phyloP scores from a whole-genome alignment of 1,140 invertebrate species.

The Chironomus tepperi region DNA sequence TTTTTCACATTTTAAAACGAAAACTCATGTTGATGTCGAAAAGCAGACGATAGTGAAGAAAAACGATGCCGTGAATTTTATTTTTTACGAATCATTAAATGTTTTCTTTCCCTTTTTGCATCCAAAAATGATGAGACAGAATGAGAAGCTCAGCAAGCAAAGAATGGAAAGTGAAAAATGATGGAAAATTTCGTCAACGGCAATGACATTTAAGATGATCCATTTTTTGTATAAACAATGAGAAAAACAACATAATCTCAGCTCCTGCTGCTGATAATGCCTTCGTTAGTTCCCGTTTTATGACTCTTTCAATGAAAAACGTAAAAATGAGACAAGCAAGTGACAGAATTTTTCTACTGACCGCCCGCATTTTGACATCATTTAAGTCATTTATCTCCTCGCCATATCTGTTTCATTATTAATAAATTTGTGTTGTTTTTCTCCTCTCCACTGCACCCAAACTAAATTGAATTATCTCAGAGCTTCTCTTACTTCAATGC shows the following conservation, averaged over 20 bases:
- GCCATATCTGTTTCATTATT: neutral
- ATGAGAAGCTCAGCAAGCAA: neutral
- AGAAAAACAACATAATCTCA: conserved; percentile 4
- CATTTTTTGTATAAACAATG: neutral
- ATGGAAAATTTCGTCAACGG: conserved; percentile 2
- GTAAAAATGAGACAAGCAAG: conserved; percentile 5
- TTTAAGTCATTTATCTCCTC: neutral
- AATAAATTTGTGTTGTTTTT: neutral
- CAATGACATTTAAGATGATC: conserved; percentile 3
- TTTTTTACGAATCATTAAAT: neutral
- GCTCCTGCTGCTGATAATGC: neutral
- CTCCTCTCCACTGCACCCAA: neutral
- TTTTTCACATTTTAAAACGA: neutral
- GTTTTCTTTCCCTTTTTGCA: neutral
- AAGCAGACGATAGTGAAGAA: neutral
- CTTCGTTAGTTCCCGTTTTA: neutral
- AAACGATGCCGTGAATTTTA: conserved; percentile 4
- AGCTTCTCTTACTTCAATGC: neutral
- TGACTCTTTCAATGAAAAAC: neutral
- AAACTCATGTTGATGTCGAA: conserved; percentile 1
- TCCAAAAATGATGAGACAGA: neutral
- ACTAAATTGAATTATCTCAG: neutral
- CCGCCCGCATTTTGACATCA: neutral
- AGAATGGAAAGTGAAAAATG: conserved; percentile 6
- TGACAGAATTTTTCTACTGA: neutral